Evolutionary conservation across 2,888 invertebrate species (phyloP).

Genomic region (Thera britannica): DNA sequence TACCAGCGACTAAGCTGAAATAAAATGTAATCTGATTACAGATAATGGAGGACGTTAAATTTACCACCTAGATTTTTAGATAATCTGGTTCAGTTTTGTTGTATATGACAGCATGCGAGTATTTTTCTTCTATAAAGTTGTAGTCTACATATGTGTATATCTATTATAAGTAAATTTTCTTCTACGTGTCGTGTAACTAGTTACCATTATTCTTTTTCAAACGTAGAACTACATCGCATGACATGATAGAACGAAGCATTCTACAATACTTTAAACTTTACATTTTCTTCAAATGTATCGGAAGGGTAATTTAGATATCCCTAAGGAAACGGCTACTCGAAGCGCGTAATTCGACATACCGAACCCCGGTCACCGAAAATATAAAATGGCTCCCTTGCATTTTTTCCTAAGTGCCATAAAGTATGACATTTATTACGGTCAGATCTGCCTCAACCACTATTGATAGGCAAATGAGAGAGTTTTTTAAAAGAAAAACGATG

Average conservation of each 20-base stretch:
- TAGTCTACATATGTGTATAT: no score
- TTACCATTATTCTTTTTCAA: no score
- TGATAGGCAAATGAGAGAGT: constrained; percentile 85
- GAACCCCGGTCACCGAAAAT: constrained; percentile 81
- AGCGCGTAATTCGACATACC: constrained; percentile 79
- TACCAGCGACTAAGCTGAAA: constrained; percentile 46
- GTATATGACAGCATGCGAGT: neutral
- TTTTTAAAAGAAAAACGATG: constrained; percentile 85
- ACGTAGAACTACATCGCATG: no score
- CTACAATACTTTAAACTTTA: neutral
- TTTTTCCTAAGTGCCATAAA: constrained; percentile 83
- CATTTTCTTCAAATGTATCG: constrained; percentile 39
- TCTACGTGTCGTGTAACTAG: no score
- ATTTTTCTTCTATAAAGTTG: neutral
- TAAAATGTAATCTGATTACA: constrained; percentile 50
- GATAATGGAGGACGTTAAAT: constrained; percentile 44
- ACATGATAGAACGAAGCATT: no score
- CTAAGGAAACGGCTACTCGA: constrained; percentile 76
- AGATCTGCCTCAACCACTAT: constrained; percentile 84
- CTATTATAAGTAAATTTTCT: no score
- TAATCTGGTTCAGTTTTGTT: constrained; percentile 1
- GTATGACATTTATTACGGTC: constrained; percentile 85
- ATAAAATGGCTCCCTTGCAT: constrained; percentile 84
- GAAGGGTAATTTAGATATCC: constrained; percentile 67
- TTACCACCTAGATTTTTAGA: constrained; percentile 33